A percentile compares a stretch with the other conserved stretches of the same genome.
These are phyloP conservation scores for Microtus montanus DNA, from an alignment of 2,113 vertebrate species.

Conservation along the genomic window DNA sequence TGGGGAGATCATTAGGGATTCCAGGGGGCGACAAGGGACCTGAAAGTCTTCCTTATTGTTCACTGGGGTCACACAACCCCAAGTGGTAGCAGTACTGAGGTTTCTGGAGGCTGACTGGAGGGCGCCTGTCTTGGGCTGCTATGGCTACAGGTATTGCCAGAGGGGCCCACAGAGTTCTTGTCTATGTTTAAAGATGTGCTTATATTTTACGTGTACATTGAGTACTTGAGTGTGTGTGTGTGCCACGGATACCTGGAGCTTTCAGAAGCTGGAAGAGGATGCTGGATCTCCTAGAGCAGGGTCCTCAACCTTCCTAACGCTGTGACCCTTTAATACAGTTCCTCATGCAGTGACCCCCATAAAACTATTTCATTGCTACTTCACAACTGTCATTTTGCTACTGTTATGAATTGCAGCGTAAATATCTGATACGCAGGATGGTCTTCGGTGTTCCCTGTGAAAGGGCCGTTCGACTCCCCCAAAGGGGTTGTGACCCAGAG, in stretches of 20 bases:
- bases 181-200: neutral
- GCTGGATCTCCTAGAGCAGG: too few species aligned
- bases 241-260: too few species aligned
- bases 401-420: neutral
- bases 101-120: neutral
- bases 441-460: neutral
- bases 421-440: neutral
- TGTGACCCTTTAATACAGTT: neutral
- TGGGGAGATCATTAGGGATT: neutral
- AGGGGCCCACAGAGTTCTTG: neutral
- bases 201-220: neutral
- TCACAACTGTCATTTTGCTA: neutral
- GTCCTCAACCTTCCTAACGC: neutral
- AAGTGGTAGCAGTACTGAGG: rapidly evolving
- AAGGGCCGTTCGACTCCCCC: neutral
- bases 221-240: neutral
- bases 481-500: neutral
- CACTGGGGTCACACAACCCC: neutral
- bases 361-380: neutral
- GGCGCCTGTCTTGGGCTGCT: neutral
- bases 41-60: neutral
- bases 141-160: neutral
- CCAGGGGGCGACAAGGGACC: neutral
- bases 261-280: too few species aligned
- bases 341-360: neutral